Conservation (phyloP, 53 echinoderm and acorn worm genomes). For the Henricia sp. region DNA sequence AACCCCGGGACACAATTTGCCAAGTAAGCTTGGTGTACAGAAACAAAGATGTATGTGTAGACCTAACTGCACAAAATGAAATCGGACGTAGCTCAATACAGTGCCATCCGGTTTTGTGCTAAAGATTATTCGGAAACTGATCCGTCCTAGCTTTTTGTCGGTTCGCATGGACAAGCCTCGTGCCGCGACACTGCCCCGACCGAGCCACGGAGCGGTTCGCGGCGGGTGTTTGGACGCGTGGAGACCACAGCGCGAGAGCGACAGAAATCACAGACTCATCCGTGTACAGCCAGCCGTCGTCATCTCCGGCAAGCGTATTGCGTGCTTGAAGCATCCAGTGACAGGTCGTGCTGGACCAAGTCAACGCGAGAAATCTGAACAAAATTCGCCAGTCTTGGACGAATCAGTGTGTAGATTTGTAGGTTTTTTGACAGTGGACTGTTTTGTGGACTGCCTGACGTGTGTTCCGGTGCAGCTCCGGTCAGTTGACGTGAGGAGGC, state of each 20-base stretch:
- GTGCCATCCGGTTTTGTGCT: background rate
- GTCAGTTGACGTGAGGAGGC: slow-evolving; percentile 3
- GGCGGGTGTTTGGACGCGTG: slow-evolving; percentile 64
- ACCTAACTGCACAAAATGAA: background rate
- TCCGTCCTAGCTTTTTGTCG: background rate
- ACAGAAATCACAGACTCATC: slow-evolving; percentile 29
- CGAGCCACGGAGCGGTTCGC: slow-evolving; percentile 40
- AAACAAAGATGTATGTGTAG: background rate
- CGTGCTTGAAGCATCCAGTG: background rate
- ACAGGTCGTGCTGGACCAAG: background rate
- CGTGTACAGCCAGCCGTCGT: background rate
- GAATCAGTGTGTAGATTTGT: slow-evolving; percentile 25
- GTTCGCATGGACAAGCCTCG: slow-evolving; percentile 47
- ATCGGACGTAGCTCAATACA: slow-evolving; percentile 9
- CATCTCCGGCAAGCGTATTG: background rate
- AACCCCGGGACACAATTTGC: slow-evolving; percentile 28
- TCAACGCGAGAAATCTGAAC: background rate
- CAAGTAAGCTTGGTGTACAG: slow-evolving; percentile 37
- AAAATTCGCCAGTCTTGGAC: slow-evolving; percentile 14
- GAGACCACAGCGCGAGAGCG: slow-evolving; percentile 35
- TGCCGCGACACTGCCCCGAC: slow-evolving; percentile 50
- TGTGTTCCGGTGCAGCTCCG: no score
- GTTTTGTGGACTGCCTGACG: no score
- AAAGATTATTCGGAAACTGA: slow-evolving; percentile 14
- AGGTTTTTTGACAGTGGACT: slow-evolving; percentile 8